These are phyloP conservation scores for Siphamia tubifer DNA, from an alignment of 2,113 vertebrate genomes.

Conservation along the genomic window DNA sequence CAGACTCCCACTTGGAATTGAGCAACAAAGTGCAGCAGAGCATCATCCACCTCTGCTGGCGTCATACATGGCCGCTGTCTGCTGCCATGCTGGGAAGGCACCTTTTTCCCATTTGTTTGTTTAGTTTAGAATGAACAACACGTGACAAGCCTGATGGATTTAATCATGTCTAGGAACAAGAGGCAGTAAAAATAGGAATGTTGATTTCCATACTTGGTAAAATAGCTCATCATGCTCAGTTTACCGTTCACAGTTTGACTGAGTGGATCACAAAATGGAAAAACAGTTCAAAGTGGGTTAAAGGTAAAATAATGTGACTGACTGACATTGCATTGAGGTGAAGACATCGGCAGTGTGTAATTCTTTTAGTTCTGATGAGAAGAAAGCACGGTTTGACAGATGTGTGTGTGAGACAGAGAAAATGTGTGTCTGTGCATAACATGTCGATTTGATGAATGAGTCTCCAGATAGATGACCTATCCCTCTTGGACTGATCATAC, in stretches of 20 bases:
- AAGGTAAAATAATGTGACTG: background rate
- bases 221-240: background rate
- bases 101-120: constrained; percentile 52
- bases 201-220: constrained; percentile 3
- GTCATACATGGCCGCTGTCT: constrained; percentile 6
- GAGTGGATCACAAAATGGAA: background rate
- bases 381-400: background rate
- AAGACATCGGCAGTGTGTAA: background rate
- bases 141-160: background rate
- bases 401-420: background rate
- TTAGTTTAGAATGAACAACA: constrained; percentile 5
- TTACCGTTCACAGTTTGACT: background rate
- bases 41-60: background rate
- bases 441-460: constrained; percentile 47
- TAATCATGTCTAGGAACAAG: constrained; percentile 11
- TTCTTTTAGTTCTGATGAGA: background rate
- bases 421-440: background rate
- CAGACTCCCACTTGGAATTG: background rate
- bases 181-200: constrained; percentile 32
- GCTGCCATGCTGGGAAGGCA: constrained; percentile 32
- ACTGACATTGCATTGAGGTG: background rate
- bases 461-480: constrained; percentile 33
- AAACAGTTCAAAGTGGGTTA: background rate
- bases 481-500: constrained; percentile 16
- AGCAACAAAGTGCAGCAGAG: background rate